Evolutionary conservation across 2,888 invertebrate genomes (phyloP).

Genomic region (Formica aserva): DNA sequence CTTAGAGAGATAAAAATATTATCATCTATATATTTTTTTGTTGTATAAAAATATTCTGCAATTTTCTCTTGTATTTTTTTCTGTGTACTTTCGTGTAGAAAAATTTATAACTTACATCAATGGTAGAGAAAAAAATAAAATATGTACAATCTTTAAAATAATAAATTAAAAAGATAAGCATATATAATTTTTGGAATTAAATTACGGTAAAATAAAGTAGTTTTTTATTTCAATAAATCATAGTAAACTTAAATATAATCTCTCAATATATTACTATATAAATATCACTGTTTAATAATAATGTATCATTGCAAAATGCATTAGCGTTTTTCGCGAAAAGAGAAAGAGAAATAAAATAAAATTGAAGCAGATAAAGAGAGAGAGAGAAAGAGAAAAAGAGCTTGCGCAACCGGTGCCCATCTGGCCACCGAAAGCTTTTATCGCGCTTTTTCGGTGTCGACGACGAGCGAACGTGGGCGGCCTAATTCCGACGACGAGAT

Average conservation of each 20-base stretch:
- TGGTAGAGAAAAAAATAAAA: not conserved
- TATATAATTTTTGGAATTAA: not conserved
- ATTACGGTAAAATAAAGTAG: not conserved
- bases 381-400: conserved; percentile 46
- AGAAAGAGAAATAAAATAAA: not conserved
- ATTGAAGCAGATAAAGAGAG: conserved; percentile 14
- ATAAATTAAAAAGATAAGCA: not conserved
- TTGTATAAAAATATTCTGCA: not conserved
- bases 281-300: not conserved
- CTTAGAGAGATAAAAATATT: not conserved
- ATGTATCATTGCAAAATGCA: not conserved
- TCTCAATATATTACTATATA: not conserved
- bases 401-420: conserved; percentile 76
- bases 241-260: not conserved
- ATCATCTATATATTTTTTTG: not conserved
- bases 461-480: conserved; percentile 76
- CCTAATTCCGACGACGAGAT: conserved; percentile 73
- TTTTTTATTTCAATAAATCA: not conserved
- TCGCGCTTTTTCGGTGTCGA: conserved; percentile 76
- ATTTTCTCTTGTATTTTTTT: not conserved
- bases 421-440: conserved; percentile 78
- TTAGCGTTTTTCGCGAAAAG: conserved; percentile 6
- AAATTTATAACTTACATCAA: not conserved
- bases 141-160: not conserved
- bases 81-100: not conserved